These are phyloP conservation scores for Antechinus flavipes DNA, from an alignment of 2,113 vertebrate species.

Conservation along the genomic window DNA sequence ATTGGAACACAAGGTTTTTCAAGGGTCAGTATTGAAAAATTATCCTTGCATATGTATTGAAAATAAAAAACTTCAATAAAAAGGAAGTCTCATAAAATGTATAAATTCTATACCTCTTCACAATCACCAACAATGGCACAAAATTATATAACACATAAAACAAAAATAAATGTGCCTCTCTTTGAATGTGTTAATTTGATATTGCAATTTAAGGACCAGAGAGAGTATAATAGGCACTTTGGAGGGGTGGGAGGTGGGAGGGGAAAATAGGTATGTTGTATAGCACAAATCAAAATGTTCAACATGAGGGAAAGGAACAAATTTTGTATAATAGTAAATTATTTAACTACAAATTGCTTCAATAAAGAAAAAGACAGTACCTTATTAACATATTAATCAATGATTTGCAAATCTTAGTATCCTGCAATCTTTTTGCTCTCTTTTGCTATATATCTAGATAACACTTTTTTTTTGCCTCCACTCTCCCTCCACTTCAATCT, in stretches of 20 bases:
- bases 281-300: constrained; percentile 27
- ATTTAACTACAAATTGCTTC: neutral
- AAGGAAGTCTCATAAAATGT: constrained; percentile 15
- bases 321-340: constrained; percentile 5
- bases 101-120: neutral
- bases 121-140: neutral
- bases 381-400: neutral
- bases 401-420: neutral
- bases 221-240: constrained; percentile 26
- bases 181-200: constrained; percentile 37
- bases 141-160: neutral
- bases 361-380: neutral
- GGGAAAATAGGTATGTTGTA: neutral
- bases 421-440: neutral
- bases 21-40: too few relatives aligned
- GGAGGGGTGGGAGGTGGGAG: neutral
- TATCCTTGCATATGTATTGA: too few relatives aligned
- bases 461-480: neutral
- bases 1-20: too few relatives aligned
- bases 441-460: too few relatives aligned
- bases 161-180: constrained; percentile 3
- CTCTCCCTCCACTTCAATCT: neutral
- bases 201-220: neutral
- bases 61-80: neutral
- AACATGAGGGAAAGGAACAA: neutral